Evolutionary conservation across 2,113 vertebrate species (phyloP), one percentile per base, ranked within the genome.

Genomic region (Sprattus sprattus): DNA sequence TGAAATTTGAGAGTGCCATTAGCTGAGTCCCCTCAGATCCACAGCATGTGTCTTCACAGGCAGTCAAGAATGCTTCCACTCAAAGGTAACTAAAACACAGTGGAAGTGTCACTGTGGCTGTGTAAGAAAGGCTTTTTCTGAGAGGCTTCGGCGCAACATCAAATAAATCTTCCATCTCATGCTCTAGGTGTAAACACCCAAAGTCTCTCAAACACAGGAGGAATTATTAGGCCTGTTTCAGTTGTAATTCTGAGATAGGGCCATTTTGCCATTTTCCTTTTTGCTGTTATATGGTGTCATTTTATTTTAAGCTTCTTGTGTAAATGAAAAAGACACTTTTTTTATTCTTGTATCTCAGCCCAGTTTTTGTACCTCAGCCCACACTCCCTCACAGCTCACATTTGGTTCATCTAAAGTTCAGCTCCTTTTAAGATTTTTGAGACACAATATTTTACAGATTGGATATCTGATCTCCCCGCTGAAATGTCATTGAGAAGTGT

Each of bases 361-460:
- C 9, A 13, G n/a, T 67, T 67, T 67, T 67, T 67, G 64, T n/a
- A 28, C 28, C 64, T 7, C 9, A 39, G 39, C 39, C 5, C 22
- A 9, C n/a, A 8, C n/a, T 67, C n/a, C 60, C 64, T 60, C 4
- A 6, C 54, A 6, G 54, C 54, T 20, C 18, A 67, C 4, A 28
- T 28, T 28, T 67, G 64, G 64, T 67, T 67, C 64, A 67, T 67
- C 64, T 25, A 67, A 13, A 67, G 64, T 67, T 67, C 64, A 67
- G 64, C 64, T 67, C n/a, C 28, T 67, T 25, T 25, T 9, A 67
- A n/a, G 64, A 67, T 67, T 67, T 25, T 28, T 67, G 7, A 28
- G 64, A 67, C 25, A 3, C 25, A 28, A n/a, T 28, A 25, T 67
- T 8, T 67, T 67, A 25, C 64, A 28, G 64, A 13, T 13, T 67